Conservation (phyloP, 2,797 vertebrate genomes). For the Carcharodon carcharias region DNA sequence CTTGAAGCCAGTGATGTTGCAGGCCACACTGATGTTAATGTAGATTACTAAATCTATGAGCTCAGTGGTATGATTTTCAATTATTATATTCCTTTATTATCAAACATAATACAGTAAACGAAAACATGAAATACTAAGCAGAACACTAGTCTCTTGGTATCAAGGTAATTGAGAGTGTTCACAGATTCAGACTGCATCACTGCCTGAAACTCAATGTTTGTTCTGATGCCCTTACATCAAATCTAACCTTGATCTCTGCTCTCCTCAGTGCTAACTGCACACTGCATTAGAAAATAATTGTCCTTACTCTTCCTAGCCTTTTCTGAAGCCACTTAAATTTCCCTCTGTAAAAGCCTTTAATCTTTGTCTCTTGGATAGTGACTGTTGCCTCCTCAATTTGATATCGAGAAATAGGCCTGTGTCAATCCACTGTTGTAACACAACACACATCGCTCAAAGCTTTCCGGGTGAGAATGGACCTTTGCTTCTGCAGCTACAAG, state of each 20-base stretch:
- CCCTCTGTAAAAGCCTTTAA: not conserved
- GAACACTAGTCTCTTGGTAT: not conserved
- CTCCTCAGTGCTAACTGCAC: not conserved
- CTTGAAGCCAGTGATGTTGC: not conserved
- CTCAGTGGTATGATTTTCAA: not conserved
- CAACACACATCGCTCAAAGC: not conserved
- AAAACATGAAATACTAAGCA: not conserved
- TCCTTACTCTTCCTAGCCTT: not conserved
- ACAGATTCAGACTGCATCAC: not conserved
- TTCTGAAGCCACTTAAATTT: not conserved
- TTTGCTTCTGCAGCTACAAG: not conserved
- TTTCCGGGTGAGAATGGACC: not conserved
- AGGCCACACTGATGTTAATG: too few relatives aligned
- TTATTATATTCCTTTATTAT: not conserved
- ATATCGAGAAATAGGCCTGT: not conserved
- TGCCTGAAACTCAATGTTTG: constrained; percentile 3
- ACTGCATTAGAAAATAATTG: constrained; percentile 14
- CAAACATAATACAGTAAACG: not conserved
- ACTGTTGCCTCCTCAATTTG: not conserved
- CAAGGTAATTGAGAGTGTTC: not conserved
- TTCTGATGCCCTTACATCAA: not conserved
- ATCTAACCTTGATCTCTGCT: not conserved
- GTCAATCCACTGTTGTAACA: not conserved
- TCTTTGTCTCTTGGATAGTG: not conserved
- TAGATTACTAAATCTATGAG: not conserved